Percentiles rank a stretch among this genome's conserved stretches.
Conservation (phyloP, 53 echinoderm and acorn worm species). For the Arbacia lixula region DNA sequence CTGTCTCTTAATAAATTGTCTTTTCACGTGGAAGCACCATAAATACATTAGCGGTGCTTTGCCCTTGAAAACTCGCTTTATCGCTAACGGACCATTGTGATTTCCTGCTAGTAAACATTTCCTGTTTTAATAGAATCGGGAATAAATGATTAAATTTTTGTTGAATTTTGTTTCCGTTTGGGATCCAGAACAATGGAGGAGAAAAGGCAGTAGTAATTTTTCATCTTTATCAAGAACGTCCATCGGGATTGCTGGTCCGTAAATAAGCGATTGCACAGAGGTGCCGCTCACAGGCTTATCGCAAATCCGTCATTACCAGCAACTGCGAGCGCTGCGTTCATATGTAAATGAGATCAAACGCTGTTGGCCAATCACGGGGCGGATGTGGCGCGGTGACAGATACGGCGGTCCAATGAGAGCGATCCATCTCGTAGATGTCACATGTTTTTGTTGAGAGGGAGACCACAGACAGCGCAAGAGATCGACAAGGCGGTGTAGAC, state of each 20-base stretch:
- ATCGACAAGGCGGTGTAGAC: conserved; percentile 47
- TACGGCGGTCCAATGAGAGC: conserved; percentile 40
- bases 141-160: conserved; percentile 56
- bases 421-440: conserved; percentile 20
- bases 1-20: conserved; percentile 42
- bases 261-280: conserved; percentile 29
- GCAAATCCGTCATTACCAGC: conserved; percentile 42
- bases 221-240: conserved; percentile 40
- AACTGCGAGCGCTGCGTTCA: conserved; percentile 22
- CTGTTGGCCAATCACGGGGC: background rate
- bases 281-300: conserved; percentile 39
- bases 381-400: conserved; percentile 13
- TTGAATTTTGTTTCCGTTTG: conserved; percentile 55
- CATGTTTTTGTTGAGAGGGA: conserved; percentile 45
- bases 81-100: conserved; percentile 56
- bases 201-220: conserved; percentile 33
- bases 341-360: conserved; percentile 45
- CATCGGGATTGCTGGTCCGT: conserved; percentile 34
- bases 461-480: conserved; percentile 52
- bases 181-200: conserved; percentile 4
- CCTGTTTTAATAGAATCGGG: conserved; percentile 52
- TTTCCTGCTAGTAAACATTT: conserved; percentile 46
- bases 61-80: conserved; percentile 49
- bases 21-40: conserved; percentile 36
- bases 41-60: conserved; percentile 49